A percentile compares a stretch with the other conserved stretches of the same genome.
Evolutionary conservation across 2,888 invertebrate genomes (phyloP).

Genomic region (Microctonus hyperodae): DNA sequence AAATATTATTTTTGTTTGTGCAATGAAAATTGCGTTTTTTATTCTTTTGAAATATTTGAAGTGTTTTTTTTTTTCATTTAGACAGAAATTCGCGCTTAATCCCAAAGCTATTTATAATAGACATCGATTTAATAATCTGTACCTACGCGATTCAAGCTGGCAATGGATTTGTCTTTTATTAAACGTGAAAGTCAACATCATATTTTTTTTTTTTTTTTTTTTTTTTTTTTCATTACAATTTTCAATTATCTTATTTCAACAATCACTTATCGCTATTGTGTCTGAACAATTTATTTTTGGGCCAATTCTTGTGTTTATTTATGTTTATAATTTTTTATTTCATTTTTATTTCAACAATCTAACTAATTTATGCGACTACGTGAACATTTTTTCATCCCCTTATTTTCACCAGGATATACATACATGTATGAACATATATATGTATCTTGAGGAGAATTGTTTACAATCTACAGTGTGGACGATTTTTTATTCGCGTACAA

Average conservation of each 20-base stretch:
- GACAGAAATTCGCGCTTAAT: slow-evolving; percentile 1
- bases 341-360: slow-evolving; percentile 20
- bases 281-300: slow-evolving; percentile 4
- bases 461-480: slow-evolving; percentile 20
- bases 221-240: neutral
- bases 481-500: slow-evolving; percentile 27
- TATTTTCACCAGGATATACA: neutral
- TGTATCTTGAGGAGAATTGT: slow-evolving; percentile 3
- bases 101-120: slow-evolving; percentile 24
- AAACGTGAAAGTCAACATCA: neutral
- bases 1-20: slow-evolving; percentile 29
- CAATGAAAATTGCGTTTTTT: slow-evolving; percentile 35
- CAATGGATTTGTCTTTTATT: slow-evolving; percentile 27
- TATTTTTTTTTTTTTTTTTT: neutral
- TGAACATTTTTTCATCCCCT: slow-evolving; percentile 18
- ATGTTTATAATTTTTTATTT: neutral
- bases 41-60: slow-evolving; percentile 50
- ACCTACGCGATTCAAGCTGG: slow-evolving; percentile 30
- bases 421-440: neutral
- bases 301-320: slow-evolving; percentile 26
- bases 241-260: neutral
- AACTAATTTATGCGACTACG: slow-evolving; percentile 28
- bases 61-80: slow-evolving; percentile 36
- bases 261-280: neutral
- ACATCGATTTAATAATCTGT: slow-evolving; percentile 38